Evolutionary conservation across 2,888 invertebrate species (phyloP).

Genomic region (Therioaphis trifolii): DNA sequence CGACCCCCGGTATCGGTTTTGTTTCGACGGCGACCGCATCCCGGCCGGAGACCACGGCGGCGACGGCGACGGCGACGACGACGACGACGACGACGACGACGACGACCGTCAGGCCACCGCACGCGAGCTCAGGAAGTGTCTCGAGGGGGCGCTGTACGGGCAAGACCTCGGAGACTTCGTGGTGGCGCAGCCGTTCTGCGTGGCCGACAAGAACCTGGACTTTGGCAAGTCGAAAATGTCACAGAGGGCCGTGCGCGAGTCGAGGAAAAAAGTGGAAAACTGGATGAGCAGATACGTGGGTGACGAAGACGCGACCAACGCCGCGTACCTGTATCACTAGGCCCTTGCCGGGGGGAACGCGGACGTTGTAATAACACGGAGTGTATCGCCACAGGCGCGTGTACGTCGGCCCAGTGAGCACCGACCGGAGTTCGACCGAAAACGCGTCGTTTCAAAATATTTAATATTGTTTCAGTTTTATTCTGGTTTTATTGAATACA

Average conservation of each 20-base stretch:
- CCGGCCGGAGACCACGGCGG: background rate
- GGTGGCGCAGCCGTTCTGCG: constrained; percentile 35
- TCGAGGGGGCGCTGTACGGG: constrained; percentile 29
- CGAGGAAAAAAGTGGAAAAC: constrained; percentile 37
- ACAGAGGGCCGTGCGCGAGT: background rate
- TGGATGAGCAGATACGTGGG: constrained; percentile 36
- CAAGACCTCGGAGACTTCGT: constrained; percentile 3
- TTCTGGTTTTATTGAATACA: no score
- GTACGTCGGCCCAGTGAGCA: no score
- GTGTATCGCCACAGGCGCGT: no score
- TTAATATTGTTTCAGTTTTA: no score
- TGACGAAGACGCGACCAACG: background rate
- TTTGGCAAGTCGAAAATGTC: constrained; percentile 21
- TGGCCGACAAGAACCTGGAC: constrained; percentile 41
- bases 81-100: background rate
- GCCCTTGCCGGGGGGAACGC: no score
- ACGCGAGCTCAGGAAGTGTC: constrained; percentile 23
- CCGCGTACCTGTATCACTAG: no score
- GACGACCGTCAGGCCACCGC: background rate
- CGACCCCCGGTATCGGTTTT: no score
- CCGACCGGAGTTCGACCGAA: no score
- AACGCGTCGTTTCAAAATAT: no score
- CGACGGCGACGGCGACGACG: background rate
- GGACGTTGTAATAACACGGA: no score
- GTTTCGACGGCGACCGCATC: no score